phyloP scores from a whole-genome alignment of 2,888 invertebrate genomes.

The Ichneumoninae sp. region DNA sequence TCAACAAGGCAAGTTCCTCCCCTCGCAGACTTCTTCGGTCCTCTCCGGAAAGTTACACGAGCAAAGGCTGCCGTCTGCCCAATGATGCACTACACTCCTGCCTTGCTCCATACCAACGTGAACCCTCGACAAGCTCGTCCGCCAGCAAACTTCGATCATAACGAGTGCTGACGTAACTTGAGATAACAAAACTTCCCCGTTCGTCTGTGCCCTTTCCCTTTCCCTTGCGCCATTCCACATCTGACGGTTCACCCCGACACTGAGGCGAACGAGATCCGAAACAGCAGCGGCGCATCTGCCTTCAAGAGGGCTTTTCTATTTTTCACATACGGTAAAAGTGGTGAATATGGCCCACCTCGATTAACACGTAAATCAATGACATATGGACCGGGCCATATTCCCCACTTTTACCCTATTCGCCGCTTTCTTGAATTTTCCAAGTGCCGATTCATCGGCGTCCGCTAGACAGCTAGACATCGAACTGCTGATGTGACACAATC shows the following conservation, averaged over 20 bases:
- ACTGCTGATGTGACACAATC: not conserved
- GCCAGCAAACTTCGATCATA: constrained; percentile 74
- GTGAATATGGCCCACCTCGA: too few relatives aligned
- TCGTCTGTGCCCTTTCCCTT: constrained; percentile 37
- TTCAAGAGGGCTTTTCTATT: not conserved
- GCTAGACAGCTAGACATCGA: not conserved
- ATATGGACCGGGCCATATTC: too few relatives aligned
- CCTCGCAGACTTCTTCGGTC: constrained; percentile 39
- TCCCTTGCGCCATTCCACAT: not conserved
- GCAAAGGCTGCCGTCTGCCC: constrained; percentile 49
- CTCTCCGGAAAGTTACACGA: constrained; percentile 41
- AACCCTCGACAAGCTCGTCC: constrained; percentile 58
- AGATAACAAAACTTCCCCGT: constrained; percentile 76
- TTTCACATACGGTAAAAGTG: not conserved
- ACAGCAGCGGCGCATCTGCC: not conserved
- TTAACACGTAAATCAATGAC: too few relatives aligned
- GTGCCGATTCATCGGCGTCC: not conserved
- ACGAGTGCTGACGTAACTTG: constrained; percentile 76
- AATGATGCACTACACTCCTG: constrained; percentile 54
- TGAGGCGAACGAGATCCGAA: constrained; percentile 33
- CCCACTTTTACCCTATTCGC: not conserved
- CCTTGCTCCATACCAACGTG: constrained; percentile 60
- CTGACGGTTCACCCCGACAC: constrained; percentile 43
- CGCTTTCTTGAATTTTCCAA: not conserved
- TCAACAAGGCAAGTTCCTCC: not conserved